Evolutionary conservation across 1,140 invertebrate genomes (phyloP).

Genomic region (Ditylenchus dipsaci): DNA sequence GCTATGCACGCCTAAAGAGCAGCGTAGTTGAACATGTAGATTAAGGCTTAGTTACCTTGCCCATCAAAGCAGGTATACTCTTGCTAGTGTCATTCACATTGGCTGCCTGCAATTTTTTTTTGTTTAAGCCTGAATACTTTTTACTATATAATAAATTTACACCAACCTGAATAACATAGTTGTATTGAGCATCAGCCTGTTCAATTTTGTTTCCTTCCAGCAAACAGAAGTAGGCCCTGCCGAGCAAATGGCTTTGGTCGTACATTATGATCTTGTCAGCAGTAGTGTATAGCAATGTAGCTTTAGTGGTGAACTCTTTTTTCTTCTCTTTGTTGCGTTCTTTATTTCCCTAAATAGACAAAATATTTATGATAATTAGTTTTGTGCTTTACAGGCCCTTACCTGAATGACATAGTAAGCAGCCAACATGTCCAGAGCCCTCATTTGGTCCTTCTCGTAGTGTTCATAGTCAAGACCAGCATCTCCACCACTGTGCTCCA

Average conservation of each 20-base stretch:
- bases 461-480: conserved; percentile 71
- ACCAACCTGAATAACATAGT: conserved; percentile 75
- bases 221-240: conserved; percentile 92
- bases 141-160: conserved; percentile 18
- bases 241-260: conserved; percentile 95
- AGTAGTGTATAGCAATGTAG: conserved; percentile 89
- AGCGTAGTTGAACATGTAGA: too few relatives aligned
- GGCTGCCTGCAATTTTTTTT: conserved; percentile 8
- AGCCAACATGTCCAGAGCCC: conserved; percentile 86
- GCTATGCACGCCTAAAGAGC: conserved; percentile 73
- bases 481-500: conserved; percentile 34
- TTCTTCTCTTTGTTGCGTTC: conserved; percentile 94
- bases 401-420: conserved; percentile 91
- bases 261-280: conserved; percentile 99
- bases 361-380: not conserved
- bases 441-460: conserved; percentile 94
- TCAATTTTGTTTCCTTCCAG: conserved; percentile 99
- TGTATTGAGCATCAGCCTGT: conserved; percentile 95
- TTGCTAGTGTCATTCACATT: conserved; percentile 69
- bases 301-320: conserved; percentile 89
- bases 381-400: conserved; percentile 12
- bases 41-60: conserved; percentile 66
- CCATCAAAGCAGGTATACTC: conserved; percentile 90
- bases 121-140: conserved; percentile 38
- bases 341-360: conserved; percentile 68